Conservation (phyloP, 2,888 invertebrate species). For the Trissolcus japonicus region DNA sequence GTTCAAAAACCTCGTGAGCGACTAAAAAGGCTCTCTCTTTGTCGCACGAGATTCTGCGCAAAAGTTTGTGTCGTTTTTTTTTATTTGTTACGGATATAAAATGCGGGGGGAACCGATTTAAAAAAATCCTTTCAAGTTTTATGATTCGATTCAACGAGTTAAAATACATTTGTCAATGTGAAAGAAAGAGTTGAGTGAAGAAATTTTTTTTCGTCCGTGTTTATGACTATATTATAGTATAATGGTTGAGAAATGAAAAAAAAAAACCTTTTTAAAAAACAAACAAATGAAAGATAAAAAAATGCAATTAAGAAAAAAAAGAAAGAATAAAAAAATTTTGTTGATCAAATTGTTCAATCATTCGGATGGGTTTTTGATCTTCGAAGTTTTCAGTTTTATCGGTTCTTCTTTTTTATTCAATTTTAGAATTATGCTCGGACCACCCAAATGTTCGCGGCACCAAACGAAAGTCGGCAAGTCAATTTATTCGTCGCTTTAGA, state of each 20-base stretch:
- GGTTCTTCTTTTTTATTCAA: constrained; percentile 25
- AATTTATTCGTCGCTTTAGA: constrained; percentile 36
- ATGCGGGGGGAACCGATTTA: too few relatives aligned
- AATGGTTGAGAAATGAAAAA: too few relatives aligned
- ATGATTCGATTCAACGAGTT: too few relatives aligned
- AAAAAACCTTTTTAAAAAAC: too few relatives aligned
- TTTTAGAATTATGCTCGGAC: constrained; percentile 26
- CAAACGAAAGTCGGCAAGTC: constrained; percentile 15
- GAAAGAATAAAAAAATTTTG: neutral
- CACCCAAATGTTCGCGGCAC: constrained; percentile 29
- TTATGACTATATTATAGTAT: too few relatives aligned
- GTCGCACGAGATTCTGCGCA: neutral
- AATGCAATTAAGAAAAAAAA: neutral
- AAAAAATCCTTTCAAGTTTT: too few relatives aligned
- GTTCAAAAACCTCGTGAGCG: constrained; percentile 48
- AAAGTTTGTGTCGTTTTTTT: neutral
- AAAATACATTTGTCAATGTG: neutral
- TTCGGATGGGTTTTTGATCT: neutral
- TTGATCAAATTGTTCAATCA: neutral
- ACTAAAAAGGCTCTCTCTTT: constrained; percentile 13
- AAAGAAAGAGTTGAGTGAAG: neutral
- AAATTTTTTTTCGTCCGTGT: neutral
- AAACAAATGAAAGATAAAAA: too few relatives aligned
- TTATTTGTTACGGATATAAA: too few relatives aligned
- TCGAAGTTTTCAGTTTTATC: constrained; percentile 14